Conservation (phyloP, 37 sponge, comb jelly and placozoan genomes). For the Beroe forskalii region DNA sequence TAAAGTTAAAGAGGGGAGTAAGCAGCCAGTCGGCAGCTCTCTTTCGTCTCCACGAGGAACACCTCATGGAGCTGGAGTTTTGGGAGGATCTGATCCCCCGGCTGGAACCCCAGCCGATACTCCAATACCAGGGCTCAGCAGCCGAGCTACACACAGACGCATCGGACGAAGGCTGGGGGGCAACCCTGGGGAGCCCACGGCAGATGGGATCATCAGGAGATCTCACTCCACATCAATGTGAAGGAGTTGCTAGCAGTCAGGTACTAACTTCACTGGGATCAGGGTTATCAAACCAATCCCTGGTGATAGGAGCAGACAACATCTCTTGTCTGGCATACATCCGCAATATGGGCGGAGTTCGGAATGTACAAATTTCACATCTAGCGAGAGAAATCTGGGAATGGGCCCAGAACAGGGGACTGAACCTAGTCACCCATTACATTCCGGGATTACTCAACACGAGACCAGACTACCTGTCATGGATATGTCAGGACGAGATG, state of each 20-base stretch:
- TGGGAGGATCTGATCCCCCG: background rate
- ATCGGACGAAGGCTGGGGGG: background rate
- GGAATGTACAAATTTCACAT: background rate
- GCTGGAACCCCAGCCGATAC: background rate
- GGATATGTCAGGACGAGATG: background rate
- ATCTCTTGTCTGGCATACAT: slow-evolving; percentile 1
- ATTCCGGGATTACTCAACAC: background rate
- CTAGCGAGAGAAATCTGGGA: slow-evolving; percentile 11
- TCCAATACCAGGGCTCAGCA: background rate
- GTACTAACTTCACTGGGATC: background rate
- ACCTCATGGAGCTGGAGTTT: background rate
- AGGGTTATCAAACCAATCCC: background rate
- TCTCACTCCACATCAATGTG: background rate
- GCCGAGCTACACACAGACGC: background rate
- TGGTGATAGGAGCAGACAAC: background rate
- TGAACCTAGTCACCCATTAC: background rate
- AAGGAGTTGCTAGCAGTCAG: background rate
- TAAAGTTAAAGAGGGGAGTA: background rate
- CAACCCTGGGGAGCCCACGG: background rate
- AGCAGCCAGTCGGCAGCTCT: background rate
- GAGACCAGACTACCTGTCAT: slow-evolving; percentile 16
- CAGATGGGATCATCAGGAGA: background rate
- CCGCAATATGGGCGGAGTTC: background rate
- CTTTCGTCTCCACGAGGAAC: background rate
- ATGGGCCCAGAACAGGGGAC: background rate